Base-by-base conservation (phyloP, 2,888 invertebrate species). In the Agrochola litura region DNA sequence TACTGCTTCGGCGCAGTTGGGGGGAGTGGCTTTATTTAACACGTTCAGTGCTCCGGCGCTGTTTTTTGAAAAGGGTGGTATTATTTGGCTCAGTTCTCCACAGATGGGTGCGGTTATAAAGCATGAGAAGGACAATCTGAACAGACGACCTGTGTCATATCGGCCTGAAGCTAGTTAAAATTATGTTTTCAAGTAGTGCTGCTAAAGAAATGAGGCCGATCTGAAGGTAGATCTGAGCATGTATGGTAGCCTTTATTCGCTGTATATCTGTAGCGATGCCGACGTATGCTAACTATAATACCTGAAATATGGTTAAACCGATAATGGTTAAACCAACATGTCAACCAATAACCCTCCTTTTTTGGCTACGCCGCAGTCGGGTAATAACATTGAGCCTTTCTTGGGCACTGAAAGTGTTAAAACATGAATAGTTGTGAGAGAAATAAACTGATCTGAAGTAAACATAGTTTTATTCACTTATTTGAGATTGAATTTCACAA, bases 1-100 rank as follows among this genome's bases (percentile, higher is more conserved):
- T 92, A 89, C 93, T 91, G 91, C 92, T 93, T 77, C 60, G 46
- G 70, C 77, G 82, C 87, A 89, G 86, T 85, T 86, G 52, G 30
- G 79, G 56, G 58, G 68, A 73, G 73, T 78, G 49, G 75, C 72
- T 81, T 79, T 77, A 67, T 85, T 79, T 82, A 82, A 77, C 72
- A 88, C 77, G 72, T 74, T 84, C 78, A 84, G 75, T 80, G 76
- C 76, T 72, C 67, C 63, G 25, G 74, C 46, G 66, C 63, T 74
- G 49, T 16, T 43, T 56, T 60, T 60, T 52, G 49, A 64, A 64
- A n/a, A 16, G 2, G 56, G 0, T 14, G 6, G n/a, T 37, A 60
- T 63, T 19, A 19, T 37, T 9, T 54, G 58, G 16, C 1, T 60
- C 25, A 69, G 46, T 70, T 68, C 12, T 16, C 8, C 6, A 41